Evolutionary conservation across 2,888 invertebrate species (phyloP).

Genomic region (Patella pellucida): DNA sequence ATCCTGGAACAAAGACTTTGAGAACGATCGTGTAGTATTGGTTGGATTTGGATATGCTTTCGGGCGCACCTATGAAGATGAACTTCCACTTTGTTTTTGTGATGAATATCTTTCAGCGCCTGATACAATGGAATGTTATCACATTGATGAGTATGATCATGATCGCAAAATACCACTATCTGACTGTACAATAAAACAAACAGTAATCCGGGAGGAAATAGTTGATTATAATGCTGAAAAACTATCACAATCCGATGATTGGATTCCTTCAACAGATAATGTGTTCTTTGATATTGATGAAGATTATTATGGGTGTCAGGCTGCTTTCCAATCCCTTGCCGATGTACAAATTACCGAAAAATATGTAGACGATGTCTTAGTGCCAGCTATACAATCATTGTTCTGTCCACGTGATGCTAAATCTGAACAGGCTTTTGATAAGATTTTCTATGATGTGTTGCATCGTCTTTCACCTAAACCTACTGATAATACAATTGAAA

Average conservation of each 20-base stretch:
- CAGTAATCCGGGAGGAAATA: conserved; percentile 37
- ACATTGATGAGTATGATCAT: neutral
- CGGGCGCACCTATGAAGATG: neutral
- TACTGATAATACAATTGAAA: too few relatives aligned
- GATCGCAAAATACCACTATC: conserved; percentile 22
- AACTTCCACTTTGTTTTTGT: neutral
- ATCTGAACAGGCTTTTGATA: conserved; percentile 40
- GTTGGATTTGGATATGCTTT: neutral
- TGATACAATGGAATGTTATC: neutral
- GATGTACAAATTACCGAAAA: conserved; percentile 34
- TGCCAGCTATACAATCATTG: conserved; percentile 21
- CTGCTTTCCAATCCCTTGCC: conserved; percentile 39
- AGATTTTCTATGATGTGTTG: neutral
- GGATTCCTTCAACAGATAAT: conserved; percentile 28
- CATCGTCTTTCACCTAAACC: neutral
- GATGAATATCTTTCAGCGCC: neutral
- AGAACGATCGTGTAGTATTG: neutral
- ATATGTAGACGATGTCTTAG: too few relatives aligned
- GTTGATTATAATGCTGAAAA: conserved; percentile 36
- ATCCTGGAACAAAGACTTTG: neutral
- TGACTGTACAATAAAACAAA: conserved; percentile 36
- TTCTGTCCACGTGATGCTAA: conserved; percentile 41
- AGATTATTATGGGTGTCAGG: too few relatives aligned
- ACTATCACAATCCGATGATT: conserved; percentile 27
- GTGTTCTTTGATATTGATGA: conserved; percentile 49